These are phyloP conservation scores for Oreotrochilus melanogaster DNA, from an alignment of 2,113 vertebrate species.

Conservation along the genomic window DNA sequence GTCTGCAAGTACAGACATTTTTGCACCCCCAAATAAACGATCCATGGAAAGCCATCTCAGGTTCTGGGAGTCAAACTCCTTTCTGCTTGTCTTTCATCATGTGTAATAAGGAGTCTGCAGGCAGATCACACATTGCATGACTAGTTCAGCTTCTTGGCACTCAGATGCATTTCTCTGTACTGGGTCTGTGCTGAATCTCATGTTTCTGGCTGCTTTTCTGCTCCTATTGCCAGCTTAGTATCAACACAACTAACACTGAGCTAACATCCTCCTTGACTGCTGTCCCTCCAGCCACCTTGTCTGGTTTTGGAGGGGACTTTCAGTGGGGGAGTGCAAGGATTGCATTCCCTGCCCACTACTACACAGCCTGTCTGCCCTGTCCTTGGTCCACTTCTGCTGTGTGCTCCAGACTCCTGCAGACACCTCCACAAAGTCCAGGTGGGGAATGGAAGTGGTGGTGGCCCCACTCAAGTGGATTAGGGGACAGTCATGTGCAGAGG, in stretches of 20 bases:
- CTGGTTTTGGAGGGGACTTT: background rate
- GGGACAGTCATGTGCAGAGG: no score
- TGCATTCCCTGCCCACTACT: background rate
- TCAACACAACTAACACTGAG: background rate
- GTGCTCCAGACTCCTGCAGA: background rate
- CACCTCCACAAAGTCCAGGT: background rate
- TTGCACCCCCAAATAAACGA: background rate
- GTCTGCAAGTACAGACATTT: background rate
- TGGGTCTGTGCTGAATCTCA: background rate
- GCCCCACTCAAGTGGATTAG: background rate
- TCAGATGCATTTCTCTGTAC: background rate
- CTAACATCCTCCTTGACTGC: background rate
- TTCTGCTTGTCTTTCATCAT: constrained; percentile 20
- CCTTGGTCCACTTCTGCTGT: background rate
- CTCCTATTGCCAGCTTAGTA: background rate
- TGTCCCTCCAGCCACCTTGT: background rate
- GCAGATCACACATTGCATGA: constrained; percentile 4
- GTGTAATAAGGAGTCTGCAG: constrained; percentile 27
- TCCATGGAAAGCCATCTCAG: background rate
- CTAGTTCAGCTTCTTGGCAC: constrained; percentile 40
- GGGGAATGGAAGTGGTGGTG: background rate
- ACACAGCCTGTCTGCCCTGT: background rate
- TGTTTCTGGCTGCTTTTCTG: constrained; percentile 46
- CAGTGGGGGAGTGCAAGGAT: background rate
- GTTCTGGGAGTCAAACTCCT: background rate